These are phyloP conservation scores for Acrocephalus scirpaceus DNA, from an alignment of 2,797 vertebrate species.

Conservation along the genomic window DNA sequence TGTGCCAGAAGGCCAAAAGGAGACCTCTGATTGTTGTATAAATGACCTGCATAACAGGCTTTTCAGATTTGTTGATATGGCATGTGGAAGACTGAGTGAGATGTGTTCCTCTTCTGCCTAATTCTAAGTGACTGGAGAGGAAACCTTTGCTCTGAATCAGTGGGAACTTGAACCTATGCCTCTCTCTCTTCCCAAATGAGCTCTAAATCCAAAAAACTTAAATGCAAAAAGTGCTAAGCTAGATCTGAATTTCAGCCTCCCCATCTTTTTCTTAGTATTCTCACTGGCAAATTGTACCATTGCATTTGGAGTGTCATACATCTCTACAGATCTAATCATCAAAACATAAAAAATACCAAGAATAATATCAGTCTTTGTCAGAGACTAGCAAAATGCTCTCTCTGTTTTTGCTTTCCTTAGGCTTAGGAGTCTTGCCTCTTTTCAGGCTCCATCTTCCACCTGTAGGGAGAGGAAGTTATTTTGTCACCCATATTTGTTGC, in stretches of 20 bases:
- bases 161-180: not conserved
- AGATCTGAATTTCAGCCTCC: not conserved
- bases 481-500: not conserved
- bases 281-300: not conserved
- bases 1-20: slow-evolving; percentile 22
- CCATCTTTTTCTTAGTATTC: not conserved
- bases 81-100: not conserved
- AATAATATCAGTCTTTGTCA: not conserved
- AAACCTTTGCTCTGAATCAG: not conserved
- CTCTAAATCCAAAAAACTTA: not conserved
- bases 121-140: not conserved
- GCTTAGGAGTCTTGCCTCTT: not conserved
- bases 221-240: not conserved
- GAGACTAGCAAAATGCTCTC: not conserved
- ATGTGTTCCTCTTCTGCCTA: not conserved
- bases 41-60: not conserved
- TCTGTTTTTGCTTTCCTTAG: not conserved
- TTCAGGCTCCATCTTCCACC: not conserved
- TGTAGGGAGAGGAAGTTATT: not conserved
- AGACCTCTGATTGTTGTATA: not conserved
- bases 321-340: not conserved
- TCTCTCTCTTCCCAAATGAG: not conserved
- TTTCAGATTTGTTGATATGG: not conserved
- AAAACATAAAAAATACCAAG: not conserved
- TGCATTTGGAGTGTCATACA: not conserved